Conservation (phyloP, 2,113 vertebrate species). For the Dasypus novemcinctus region DNA sequence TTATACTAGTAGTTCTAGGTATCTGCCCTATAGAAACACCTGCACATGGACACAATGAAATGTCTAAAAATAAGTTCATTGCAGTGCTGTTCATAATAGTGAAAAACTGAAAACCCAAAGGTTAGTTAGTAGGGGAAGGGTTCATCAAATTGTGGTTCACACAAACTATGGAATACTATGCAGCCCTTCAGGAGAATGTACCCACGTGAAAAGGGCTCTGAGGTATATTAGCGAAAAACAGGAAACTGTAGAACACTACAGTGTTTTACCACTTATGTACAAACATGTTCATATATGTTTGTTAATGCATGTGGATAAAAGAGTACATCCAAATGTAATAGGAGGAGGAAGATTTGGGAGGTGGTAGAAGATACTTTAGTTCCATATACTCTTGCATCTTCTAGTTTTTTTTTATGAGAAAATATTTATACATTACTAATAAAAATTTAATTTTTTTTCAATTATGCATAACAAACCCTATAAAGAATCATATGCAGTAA, state of each 20-base stretch:
- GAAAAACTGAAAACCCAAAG: constrained; percentile 11
- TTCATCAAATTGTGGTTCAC: not conserved
- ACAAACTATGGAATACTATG: not conserved
- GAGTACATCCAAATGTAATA: not conserved
- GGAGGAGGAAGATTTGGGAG: not conserved
- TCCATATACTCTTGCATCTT: not conserved
- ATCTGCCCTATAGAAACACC: not conserved
- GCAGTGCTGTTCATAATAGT: not conserved
- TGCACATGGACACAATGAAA: not conserved
- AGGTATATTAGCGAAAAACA: not conserved
- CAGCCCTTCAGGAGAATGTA: not conserved
- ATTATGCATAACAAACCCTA: not conserved
- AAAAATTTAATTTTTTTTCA: not conserved
- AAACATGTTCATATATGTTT: not conserved
- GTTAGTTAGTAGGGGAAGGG: not conserved
- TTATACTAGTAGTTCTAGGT: not conserved
- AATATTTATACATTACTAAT: not conserved
- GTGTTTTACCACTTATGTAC: not conserved
- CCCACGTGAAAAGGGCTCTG: not conserved
- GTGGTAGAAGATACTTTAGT: not conserved
- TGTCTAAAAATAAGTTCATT: not conserved
- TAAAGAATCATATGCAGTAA: not conserved
- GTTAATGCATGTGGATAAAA: not conserved
- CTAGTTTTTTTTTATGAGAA: not conserved
- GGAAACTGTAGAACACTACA: not conserved